Evolutionary conservation across 2,888 invertebrate species (phyloP), one percentile per base, ranked within the genome.

Genomic region (Drosophila pseudotakahashii): DNA sequence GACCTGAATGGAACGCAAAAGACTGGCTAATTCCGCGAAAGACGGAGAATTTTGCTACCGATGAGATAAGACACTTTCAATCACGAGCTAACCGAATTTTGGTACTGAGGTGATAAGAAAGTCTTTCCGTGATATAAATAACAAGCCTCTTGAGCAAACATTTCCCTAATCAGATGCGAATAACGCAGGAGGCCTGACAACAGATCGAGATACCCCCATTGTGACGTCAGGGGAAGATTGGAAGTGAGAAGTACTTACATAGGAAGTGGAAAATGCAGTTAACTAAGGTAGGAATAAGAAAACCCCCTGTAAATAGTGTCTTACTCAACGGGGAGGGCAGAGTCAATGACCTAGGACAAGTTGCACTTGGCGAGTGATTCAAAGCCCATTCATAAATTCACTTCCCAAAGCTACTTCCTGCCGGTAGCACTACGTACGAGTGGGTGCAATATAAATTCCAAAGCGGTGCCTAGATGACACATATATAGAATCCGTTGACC

Each of bases 201-300:
- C 41, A 50, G 42, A 50, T 48, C 41, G 54, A 36, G 54, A 66
- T 48, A 48, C 19, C 14, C 23, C 10, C 13, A 7, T n/a, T 30
- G 39, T 78, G 80, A 82, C 83, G 74, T 69, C 60, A 76, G 69
- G 60, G 60, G 53, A 62, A 79, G 55, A 63, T 32, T 19, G 26
- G 16, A 6, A 19, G 19, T 19, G 19, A 19, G 36, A 14, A 10
- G 36, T 44, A 7, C 30, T 2, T 30, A 0, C 30, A 7, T 30
- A 44, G 52, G n/a, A 32, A 26, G 45, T 26, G 26, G 3, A 47
- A 13, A 50, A 32, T 50, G 26, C 41, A 37, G 37, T 14, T 23
- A 45, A 9, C 26, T 7, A 7, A 14, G 34, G 36, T 13, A 11
- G 4, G 16, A 16, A 19, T 30, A 37, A 34, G 19, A 19, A 42